A percentile compares a stretch with the other conserved stretches of the same genome.
Evolutionary conservation across 2,888 invertebrate genomes (phyloP).

Genomic region (Chaetoderma sp.): DNA sequence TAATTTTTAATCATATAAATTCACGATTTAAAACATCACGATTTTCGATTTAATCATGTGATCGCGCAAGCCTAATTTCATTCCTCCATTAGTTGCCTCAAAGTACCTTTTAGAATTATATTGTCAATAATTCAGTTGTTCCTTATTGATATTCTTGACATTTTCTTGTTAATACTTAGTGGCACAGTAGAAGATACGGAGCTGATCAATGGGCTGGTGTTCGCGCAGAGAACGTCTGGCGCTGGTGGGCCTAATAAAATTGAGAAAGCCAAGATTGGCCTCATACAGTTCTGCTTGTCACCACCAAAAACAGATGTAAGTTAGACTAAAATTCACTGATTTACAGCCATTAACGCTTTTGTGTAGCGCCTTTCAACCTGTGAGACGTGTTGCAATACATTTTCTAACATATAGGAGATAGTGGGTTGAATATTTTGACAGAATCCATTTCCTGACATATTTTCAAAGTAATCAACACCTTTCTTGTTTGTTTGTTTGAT

Average conservation of each 20-base stretch:
- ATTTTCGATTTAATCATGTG: too few relatives aligned
- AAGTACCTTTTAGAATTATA: too few relatives aligned
- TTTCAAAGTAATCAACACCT: too few relatives aligned
- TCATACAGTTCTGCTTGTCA: constrained; percentile 99
- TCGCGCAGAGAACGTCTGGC: constrained; percentile 87
- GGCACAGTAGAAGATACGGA: constrained; percentile 98
- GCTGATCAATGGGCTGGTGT: constrained; percentile 93
- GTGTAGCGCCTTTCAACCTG: neutral
- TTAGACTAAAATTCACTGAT: neutral
- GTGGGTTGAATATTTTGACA: neutral
- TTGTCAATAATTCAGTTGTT: too few relatives aligned
- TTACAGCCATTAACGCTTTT: too few relatives aligned
- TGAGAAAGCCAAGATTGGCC: constrained; percentile 97
- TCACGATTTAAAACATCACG: too few relatives aligned
- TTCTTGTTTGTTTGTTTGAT: too few relatives aligned
- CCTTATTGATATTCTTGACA: too few relatives aligned
- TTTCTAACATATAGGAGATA: neutral
- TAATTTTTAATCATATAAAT: too few relatives aligned
- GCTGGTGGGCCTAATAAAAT: constrained; percentile 91
- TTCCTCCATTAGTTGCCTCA: too few relatives aligned
- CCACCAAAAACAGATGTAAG: constrained; percentile 94
- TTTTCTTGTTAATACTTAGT: constrained; percentile 56
- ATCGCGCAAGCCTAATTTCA: too few relatives aligned
- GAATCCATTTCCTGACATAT: too few relatives aligned
- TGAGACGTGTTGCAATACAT: neutral